Conservation (phyloP, 2,888 invertebrate species). For the Drosophila borborema region DNA sequence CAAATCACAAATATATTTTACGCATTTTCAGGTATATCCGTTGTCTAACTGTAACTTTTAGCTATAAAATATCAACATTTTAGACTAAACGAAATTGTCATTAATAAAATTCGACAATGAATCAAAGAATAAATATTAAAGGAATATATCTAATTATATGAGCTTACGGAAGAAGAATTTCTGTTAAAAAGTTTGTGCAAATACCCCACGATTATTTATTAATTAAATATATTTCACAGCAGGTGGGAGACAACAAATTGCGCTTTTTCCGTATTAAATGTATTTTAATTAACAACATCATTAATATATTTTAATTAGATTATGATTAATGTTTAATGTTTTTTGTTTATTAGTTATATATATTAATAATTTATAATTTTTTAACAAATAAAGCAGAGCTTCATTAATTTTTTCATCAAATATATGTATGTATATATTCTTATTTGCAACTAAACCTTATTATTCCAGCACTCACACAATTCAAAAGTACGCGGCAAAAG, state of each 20-base stretch:
- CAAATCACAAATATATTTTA: conserved; percentile 39
- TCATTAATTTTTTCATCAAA: too few relatives aligned
- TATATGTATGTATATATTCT: too few relatives aligned
- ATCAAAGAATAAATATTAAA: background rate
- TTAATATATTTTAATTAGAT: background rate
- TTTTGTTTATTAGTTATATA: background rate
- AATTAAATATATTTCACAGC: conserved; percentile 30
- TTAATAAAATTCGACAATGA: too few relatives aligned
- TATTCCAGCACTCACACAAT: background rate
- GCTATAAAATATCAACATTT: background rate
- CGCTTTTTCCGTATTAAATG: conserved; percentile 12
- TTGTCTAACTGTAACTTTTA: conserved; percentile 5
- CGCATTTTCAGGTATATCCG: conserved; percentile 9
- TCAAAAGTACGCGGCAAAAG: conserved; percentile 26
- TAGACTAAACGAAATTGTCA: background rate
- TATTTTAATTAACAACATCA: conserved; percentile 19
- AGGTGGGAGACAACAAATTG: conserved; percentile 24
- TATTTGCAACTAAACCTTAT: background rate
- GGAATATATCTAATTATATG: background rate
- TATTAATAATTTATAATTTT: background rate
- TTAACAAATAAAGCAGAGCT: background rate
- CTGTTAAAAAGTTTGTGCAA: background rate
- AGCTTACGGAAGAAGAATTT: conserved; percentile 2
- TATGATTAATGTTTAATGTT: conserved; percentile 20
- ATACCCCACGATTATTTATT: conserved; percentile 15